Percentiles rank a stretch among this genome's conserved stretches.
Evolutionary conservation across 2,113 vertebrate species (phyloP).

Genomic region (Charadrius vociferus): DNA sequence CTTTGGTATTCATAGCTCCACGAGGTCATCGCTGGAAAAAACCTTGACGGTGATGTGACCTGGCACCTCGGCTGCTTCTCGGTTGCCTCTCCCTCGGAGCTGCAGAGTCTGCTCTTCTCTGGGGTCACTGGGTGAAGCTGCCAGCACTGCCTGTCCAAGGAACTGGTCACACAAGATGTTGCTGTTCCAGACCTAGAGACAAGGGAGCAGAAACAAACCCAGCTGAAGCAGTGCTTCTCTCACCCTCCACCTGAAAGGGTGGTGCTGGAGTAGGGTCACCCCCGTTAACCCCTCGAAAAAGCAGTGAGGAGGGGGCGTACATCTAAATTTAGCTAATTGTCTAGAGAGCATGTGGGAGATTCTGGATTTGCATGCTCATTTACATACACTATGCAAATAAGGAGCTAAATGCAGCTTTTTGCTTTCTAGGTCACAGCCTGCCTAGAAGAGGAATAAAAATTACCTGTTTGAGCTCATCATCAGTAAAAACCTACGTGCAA

Average conservation of each 20-base stretch:
- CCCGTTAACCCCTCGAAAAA: not conserved
- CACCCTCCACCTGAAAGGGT: not conserved
- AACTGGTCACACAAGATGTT: slow-evolving; percentile 82
- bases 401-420: slow-evolving; percentile 8
- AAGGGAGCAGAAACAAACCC: not conserved
- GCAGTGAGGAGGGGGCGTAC: not conserved
- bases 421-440: slow-evolving; percentile 47
- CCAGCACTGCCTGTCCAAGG: slow-evolving; percentile 86
- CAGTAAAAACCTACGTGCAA: not conserved
- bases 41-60: slow-evolving; percentile 83
- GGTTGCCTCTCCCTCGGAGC: slow-evolving; percentile 77
- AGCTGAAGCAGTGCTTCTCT: not conserved
- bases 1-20: slow-evolving; percentile 79
- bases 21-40: slow-evolving; percentile 82
- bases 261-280: not conserved
- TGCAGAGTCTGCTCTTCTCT: slow-evolving; percentile 76
- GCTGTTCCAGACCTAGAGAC: slow-evolving; percentile 88
- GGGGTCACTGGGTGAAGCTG: slow-evolving; percentile 76
- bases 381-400: not conserved
- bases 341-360: not conserved
- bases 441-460: slow-evolving; percentile 11
- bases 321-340: not conserved
- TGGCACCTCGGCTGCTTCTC: slow-evolving; percentile 78
- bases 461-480: not conserved
- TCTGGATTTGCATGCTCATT: slow-evolving; percentile 14